Base-by-base conservation (phyloP, 2,113 vertebrate species). In the Anseranas semipalmata region DNA sequence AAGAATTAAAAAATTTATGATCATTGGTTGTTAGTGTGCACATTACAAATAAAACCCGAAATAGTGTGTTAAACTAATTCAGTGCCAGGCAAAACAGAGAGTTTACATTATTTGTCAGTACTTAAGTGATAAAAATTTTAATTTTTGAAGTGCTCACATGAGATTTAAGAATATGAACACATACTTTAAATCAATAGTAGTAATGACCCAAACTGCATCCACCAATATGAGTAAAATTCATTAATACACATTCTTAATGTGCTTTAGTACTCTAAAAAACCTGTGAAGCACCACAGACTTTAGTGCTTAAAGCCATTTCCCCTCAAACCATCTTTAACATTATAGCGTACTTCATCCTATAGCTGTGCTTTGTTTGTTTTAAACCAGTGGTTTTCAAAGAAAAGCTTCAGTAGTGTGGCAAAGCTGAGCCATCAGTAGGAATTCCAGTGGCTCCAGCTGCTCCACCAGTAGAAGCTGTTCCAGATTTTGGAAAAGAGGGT, bases 1-100 rank as follows among this genome's bases (percentile, higher is more conserved):
- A 98, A 99, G 98, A 99, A 99, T 98, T 98, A 98, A 99, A 98
- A 99, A 98, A 98, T 98, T 94, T 97, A 85, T 80, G 81, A 95
- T 97, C 95, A 96, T 97, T 97, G 92, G 89, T 95, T 94, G 97
- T 97, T 97, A 98, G 96, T 74, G 87, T 85, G 95, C 87, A 98
- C 46, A 95, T 97, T 86, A 96, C 70, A 95, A 96, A 91, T 77
- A 96, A 97, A 97, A 89, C 83, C 80, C 90, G 82, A 97, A 94
- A 96, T 24, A 91, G 59, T 27, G 66, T 8, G 41, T 90, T 76
- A 80, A 48, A 92, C 62, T 85, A 83, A 78, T 46, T 76, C 76
- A 72, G 77, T 39, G 76, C 66, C 78, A 84, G 92, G 75, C 53
- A 82, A 82, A 81, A 96, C 0, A 0, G 52, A 85, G 53, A 46